Percentiles rank a stretch among this genome's conserved stretches.
These are phyloP conservation scores for Rhimphoctona megacephalus DNA, from an alignment of 2,888 invertebrate species.

Conservation along the genomic window DNA sequence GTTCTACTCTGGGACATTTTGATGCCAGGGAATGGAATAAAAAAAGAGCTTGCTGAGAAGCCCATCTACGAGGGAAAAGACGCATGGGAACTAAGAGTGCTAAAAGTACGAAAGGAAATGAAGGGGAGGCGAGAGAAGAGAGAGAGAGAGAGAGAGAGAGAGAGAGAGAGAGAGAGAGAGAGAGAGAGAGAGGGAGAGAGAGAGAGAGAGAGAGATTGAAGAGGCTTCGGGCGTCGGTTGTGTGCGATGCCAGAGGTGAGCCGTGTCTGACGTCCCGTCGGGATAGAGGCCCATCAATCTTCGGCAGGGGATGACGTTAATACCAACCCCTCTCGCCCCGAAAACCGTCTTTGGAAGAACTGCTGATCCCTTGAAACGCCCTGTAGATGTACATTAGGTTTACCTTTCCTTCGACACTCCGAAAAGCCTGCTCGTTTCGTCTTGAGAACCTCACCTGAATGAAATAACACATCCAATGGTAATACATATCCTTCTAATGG, in stretches of 20 bases:
- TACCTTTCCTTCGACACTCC: background rate
- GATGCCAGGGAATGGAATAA: conserved; percentile 50
- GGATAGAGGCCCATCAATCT: conserved; percentile 81
- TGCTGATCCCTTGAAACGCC: conserved; percentile 63
- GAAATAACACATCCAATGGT: conserved; percentile 59
- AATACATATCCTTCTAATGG: conserved; percentile 41
- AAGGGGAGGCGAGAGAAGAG: background rate
- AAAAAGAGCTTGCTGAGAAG: conserved; percentile 17
- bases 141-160: conserved; percentile 26
- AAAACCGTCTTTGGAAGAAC: conserved; percentile 73
- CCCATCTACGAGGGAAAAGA: conserved; percentile 24
- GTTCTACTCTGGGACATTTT: conserved; percentile 28
- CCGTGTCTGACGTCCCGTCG: conserved; percentile 72
- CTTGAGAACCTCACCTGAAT: conserved; percentile 57
- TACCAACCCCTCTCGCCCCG: conserved; percentile 71
- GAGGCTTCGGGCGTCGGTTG: conserved; percentile 48
- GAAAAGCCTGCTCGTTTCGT: background rate
- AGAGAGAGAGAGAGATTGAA: conserved; percentile 39
- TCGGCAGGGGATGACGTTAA: conserved; percentile 82
- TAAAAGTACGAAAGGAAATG: background rate
- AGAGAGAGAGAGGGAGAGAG: conserved; percentile 19
- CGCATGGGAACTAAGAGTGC: conserved; percentile 13
- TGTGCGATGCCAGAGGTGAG: conserved; percentile 47
- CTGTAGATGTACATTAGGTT: conserved; percentile 47
- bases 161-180: conserved; percentile 9